Percentiles rank a stretch among this genome's conserved stretches.
phyloP scores from a whole-genome alignment of 2,797 vertebrate genomes.

The Semaprochilodus insignis region DNA sequence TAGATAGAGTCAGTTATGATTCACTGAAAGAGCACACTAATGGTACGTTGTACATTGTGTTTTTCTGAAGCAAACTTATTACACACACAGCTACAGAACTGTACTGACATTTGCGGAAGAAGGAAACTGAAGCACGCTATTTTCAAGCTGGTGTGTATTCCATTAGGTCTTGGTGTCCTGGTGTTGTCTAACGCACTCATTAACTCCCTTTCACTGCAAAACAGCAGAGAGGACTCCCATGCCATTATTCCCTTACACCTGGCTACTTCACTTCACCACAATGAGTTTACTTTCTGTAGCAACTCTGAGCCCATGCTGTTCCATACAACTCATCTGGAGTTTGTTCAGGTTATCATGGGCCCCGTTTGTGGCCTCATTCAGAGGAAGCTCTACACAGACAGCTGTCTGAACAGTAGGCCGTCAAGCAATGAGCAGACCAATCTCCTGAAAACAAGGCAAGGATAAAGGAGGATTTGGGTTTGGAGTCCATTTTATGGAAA shows the following conservation, averaged over 20 bases:
- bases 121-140: neutral
- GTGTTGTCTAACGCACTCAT: neutral
- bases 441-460: no score
- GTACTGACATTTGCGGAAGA: no score
- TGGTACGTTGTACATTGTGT: neutral
- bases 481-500: no score
- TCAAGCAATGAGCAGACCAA: no score
- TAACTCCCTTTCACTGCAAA: neutral
- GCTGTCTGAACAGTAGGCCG: no score
- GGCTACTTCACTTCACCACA: neutral
- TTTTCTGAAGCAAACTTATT: neutral
- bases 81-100: neutral
- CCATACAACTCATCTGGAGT: neutral
- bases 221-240: neutral
- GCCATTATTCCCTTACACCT: neutral
- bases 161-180: neutral
- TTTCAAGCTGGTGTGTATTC: neutral
- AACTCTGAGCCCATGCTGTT: neutral
- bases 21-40: neutral
- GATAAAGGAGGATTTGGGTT: no score
- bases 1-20: neutral
- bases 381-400: neutral
- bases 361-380: neutral
- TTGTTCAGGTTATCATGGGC: neutral
- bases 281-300: neutral